phyloP scores from a whole-genome alignment of 2,888 invertebrate species.

The Drosophila prostipennis region DNA sequence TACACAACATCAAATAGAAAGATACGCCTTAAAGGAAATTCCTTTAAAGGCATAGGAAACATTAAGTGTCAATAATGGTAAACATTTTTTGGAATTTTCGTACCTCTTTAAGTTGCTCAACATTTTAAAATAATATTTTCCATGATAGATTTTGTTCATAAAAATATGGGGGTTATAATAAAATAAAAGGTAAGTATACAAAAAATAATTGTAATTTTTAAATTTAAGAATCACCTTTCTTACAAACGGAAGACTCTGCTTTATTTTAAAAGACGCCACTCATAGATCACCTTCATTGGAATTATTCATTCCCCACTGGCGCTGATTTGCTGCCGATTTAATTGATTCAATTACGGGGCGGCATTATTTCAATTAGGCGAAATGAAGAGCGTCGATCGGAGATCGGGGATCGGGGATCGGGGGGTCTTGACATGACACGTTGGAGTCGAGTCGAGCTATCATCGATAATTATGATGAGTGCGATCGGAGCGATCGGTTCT shows the following conservation, averaged over 20 bases:
- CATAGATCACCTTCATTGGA: constrained; percentile 15
- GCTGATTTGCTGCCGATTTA: constrained; percentile 56
- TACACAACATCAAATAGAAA: no score
- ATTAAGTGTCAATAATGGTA: no score
- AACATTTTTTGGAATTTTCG: no score
- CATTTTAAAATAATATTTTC: no score
- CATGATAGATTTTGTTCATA: no score
- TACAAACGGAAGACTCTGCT: background rate
- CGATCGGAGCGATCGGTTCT: constrained; percentile 17
- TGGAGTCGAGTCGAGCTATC: constrained; percentile 21
- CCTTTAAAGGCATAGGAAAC: no score
- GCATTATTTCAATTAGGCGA: constrained; percentile 65
- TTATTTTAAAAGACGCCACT: background rate
- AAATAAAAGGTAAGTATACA: background rate
- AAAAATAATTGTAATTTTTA: background rate
- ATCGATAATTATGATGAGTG: constrained; percentile 41
- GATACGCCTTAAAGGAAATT: no score
- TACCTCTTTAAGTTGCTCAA: no score
- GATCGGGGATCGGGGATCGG: background rate
- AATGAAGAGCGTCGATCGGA: background rate
- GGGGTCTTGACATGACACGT: constrained; percentile 25
- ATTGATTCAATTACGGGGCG: constrained; percentile 71
- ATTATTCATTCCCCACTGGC: constrained; percentile 45
- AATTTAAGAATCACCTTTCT: background rate
- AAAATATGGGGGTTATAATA: background rate